These are phyloP conservation scores for Xenopus petersii DNA, from an alignment of 2,797 vertebrate genomes.

Conservation along the genomic window DNA sequence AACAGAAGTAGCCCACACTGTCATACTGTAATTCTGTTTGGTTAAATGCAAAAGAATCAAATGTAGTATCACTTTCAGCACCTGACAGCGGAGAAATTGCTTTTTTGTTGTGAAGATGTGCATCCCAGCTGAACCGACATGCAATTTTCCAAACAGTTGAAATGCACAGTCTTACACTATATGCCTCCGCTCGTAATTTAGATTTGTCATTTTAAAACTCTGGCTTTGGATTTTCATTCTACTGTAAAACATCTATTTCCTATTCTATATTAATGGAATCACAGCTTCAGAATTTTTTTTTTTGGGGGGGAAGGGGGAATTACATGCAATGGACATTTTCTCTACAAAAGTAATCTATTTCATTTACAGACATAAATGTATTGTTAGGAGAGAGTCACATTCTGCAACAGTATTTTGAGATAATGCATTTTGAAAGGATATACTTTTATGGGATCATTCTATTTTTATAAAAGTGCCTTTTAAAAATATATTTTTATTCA, in stretches of 20 bases:
- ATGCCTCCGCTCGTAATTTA: constrained; percentile 4
- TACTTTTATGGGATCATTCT: too few relatives aligned
- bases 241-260: constrained; percentile 11
- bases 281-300: background rate
- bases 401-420: too few relatives aligned
- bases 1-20: background rate
- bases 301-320: background rate
- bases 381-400: background rate
- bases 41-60: constrained; percentile 4
- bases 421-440: too few relatives aligned
- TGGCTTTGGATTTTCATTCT: background rate
- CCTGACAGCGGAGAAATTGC: constrained; percentile 13
- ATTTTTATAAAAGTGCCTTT: too few relatives aligned
- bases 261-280: background rate
- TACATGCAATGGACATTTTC: background rate
- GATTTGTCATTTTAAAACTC: constrained; percentile 17
- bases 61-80: constrained; percentile 4
- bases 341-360: background rate
- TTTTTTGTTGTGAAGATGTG: constrained; percentile 3
- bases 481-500: too few relatives aligned
- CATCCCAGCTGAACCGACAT: constrained; percentile 11
- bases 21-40: constrained; percentile 5
- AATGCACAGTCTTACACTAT: background rate
- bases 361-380: background rate
- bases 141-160: constrained; percentile 13